A percentile compares a stretch with the other conserved stretches of the same genome.
phyloP scores from a whole-genome alignment of 2,797 vertebrate genomes.

The Gadopsis marmoratus region DNA sequence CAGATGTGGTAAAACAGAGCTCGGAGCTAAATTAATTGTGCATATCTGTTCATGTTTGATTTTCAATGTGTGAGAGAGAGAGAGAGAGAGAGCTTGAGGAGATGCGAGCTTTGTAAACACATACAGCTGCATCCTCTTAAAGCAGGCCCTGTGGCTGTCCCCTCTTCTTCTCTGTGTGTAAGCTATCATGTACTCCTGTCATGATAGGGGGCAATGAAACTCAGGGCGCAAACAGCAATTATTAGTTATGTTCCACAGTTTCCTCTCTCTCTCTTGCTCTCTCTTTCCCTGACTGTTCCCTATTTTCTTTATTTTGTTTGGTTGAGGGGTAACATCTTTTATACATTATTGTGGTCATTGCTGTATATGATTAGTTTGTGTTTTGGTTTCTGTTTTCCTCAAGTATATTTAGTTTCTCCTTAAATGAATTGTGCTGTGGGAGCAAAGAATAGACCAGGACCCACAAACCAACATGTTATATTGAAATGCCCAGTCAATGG shows the following conservation, averaged over 20 bases:
- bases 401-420: slow-evolving; percentile 23
- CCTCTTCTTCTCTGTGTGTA: slow-evolving; percentile 55
- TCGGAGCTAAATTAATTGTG: slow-evolving; percentile 68
- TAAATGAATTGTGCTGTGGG: slow-evolving; percentile 13
- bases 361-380: slow-evolving; percentile 35
- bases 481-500: slow-evolving; percentile 44
- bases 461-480: slow-evolving; percentile 43
- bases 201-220: slow-evolving; percentile 57
- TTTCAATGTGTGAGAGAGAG: slow-evolving; percentile 57
- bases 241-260: slow-evolving; percentile 41
- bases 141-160: slow-evolving; percentile 60
- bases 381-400: slow-evolving; percentile 33
- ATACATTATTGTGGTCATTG: neutral
- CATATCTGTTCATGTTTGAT: slow-evolving; percentile 70
- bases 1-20: slow-evolving; percentile 64
- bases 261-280: neutral
- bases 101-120: slow-evolving; percentile 62
- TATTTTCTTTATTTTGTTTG: slow-evolving; percentile 12
- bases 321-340: slow-evolving; percentile 2
- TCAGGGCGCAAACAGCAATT: slow-evolving; percentile 46
- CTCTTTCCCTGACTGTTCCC: neutral
- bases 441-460: slow-evolving; percentile 19
- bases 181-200: slow-evolving; percentile 62
- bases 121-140: slow-evolving; percentile 71
- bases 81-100: slow-evolving; percentile 39